phyloP scores from a whole-genome alignment of 2,113 vertebrate genomes.

The Ptyas mucosa region DNA sequence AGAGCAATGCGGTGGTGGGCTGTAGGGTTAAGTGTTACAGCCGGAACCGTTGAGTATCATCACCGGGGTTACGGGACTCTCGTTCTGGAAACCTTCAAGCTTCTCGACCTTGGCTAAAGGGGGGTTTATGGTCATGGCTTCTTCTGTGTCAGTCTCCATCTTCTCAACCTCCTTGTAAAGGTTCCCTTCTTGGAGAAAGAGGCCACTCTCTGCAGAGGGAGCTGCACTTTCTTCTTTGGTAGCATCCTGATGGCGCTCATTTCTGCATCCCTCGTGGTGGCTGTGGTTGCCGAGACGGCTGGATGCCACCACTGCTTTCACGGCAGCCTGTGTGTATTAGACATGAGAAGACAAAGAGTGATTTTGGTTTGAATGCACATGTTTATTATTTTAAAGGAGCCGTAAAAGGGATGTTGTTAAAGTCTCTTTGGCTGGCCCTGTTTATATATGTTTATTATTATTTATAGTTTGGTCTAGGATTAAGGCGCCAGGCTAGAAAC shows the following conservation, averaged over 20 bases:
- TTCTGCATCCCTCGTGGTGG: slow-evolving; percentile 75
- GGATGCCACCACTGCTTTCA: slow-evolving; percentile 85
- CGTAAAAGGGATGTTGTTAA: not conserved
- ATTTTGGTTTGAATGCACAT: not conserved
- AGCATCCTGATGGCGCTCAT: slow-evolving; percentile 49
- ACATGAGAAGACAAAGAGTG: not conserved
- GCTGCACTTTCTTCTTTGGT: rapidly evolving
- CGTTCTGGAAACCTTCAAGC: not conserved
- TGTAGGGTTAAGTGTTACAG: not conserved
- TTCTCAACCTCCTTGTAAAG: not conserved
- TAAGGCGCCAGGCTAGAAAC: not conserved
- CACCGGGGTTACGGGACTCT: rapidly evolving
- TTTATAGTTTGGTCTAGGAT: not conserved
- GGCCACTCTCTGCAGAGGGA: rapidly evolving
- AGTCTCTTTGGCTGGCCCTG: not conserved
- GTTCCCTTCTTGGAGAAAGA: rapidly evolving
- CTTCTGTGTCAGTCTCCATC: not conserved
- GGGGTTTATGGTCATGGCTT: rapidly evolving
- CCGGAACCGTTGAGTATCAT: rapidly evolving
- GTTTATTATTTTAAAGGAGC: not conserved
- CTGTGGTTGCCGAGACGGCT: slow-evolving; percentile 69
- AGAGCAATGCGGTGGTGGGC: rapidly evolving
- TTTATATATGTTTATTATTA: not conserved
- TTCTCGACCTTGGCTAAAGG: not conserved
- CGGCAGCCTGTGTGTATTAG: slow-evolving; percentile 72